Conservation (phyloP, 2,113 vertebrate genomes). For the Cnemophilus loriae region DNA sequence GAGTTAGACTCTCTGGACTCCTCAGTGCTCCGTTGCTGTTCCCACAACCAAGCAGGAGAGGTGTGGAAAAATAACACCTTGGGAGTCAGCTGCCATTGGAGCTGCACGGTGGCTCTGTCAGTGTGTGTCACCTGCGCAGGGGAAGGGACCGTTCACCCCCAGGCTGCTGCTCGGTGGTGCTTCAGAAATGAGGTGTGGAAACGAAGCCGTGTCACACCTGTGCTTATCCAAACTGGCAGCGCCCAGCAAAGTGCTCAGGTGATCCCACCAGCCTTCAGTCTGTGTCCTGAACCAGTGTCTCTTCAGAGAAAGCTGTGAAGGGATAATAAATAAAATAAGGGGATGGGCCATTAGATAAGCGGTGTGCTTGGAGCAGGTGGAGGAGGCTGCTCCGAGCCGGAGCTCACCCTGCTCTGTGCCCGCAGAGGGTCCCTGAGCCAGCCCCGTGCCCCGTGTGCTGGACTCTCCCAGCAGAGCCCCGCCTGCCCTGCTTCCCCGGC, state of each 20-base stretch:
- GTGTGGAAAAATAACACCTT: neutral
- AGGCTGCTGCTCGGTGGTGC: neutral
- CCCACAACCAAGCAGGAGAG: rapidly evolving
- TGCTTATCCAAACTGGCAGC: neutral
- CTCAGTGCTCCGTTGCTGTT: rapidly evolving
- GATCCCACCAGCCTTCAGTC: rapidly evolving
- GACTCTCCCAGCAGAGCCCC: rapidly evolving
- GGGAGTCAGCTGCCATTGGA: neutral
- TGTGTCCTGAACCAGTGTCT: neutral
- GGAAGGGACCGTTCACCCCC: neutral
- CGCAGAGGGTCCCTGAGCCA: neutral
- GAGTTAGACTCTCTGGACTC: rapidly evolving
- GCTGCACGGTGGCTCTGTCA: neutral
- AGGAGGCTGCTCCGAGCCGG: neutral
- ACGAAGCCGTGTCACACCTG: rapidly evolving
- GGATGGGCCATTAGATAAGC: rapidly evolving
- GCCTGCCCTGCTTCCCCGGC: rapidly evolving
- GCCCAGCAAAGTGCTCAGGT: rapidly evolving
- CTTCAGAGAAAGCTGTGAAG: neutral
- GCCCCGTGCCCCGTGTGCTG: rapidly evolving
- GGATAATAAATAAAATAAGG: neutral
- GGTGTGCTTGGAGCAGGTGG: neutral
- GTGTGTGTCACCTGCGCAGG: rapidly evolving
- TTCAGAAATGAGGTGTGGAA: neutral
- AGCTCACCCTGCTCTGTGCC: rapidly evolving